Base-by-base conservation (phyloP, 1,140 invertebrate genomes). In the Papilio glaucus region DNA sequence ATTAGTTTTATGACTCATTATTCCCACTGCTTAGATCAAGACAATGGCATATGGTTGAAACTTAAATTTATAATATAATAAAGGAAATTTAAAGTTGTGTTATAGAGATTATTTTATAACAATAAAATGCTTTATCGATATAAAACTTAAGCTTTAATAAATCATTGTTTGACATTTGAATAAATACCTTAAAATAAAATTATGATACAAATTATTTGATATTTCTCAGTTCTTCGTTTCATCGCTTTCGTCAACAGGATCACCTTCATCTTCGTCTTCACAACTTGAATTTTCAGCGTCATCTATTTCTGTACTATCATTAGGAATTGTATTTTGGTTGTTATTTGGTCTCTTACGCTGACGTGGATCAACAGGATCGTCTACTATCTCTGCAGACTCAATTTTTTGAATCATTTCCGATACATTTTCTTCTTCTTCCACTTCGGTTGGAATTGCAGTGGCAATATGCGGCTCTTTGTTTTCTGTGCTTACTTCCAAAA, bases 271-370 rank as follows among this genome's bases (percentile, higher is more conserved):
- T 18, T 79, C 68, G 1, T 77, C 79, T 37, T 75, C 72, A 33
- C 62, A 77, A 26, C 82, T 81, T 2, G 72, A 79, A 42, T 74
- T 68, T 45, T 83, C 77, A 39, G 80, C 72, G 38, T 82, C 77
- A 61, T 74, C 70, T 18, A 61, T 73, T 71, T 86, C 85, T 39
- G 41, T 67, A 45, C 81, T 85, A 0, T 75, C 77, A 57, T 73
- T 57, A 18, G 73, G 41, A 9, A 75, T 57, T 24, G 37, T 42
- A 41, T 76, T 82, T 42, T 82, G 73, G 21, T 70, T 63, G 18
- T 63, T 68, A 21, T 72, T 74, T 7, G 61, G 53, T 45, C 75
- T 80, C 12, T 83, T 82, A 26, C 71, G 70, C 42, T 81, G 73
- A 57, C 71, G 67, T 9, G 73, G 61, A 41, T 76, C 75, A 37